Percentiles rank a stretch among this genome's conserved stretches.
phyloP scores from a whole-genome alignment of 2,113 vertebrate genomes.

The Hydrochoerus hydrochaeris region DNA sequence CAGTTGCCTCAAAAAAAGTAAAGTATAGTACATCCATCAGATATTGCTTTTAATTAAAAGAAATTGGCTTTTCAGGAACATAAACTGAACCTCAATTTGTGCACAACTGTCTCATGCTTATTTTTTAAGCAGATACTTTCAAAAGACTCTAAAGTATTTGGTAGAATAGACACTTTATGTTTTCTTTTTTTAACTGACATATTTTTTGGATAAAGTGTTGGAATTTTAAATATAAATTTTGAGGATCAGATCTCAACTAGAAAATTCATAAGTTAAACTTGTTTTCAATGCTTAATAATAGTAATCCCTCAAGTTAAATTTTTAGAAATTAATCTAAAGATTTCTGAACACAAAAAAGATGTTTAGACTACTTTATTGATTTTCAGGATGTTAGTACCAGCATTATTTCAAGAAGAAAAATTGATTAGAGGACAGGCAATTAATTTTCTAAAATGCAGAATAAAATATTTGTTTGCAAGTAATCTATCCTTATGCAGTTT shows the following conservation, averaged over 20 bases:
- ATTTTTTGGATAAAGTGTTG: neutral
- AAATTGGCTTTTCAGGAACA: neutral
- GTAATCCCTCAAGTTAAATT: slow-evolving; percentile 20
- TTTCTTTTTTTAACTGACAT: neutral
- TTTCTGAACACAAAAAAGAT: neutral
- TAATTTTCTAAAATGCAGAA: slow-evolving; percentile 24
- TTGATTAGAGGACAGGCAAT: neutral
- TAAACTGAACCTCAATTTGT: neutral
- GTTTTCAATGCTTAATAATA: neutral
- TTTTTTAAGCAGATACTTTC: slow-evolving; percentile 7
- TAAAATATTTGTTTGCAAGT: neutral
- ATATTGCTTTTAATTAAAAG: slow-evolving; percentile 28
- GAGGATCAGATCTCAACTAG: neutral
- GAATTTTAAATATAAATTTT: slow-evolving; percentile 23
- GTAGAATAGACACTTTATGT: neutral
- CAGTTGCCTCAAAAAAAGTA: neutral
- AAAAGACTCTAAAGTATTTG: neutral
- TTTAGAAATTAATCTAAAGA: slow-evolving; percentile 29
- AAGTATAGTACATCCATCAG: neutral
- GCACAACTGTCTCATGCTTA: slow-evolving; percentile 1
- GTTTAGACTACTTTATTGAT: neutral
- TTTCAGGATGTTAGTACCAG: neutral
- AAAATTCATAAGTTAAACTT: neutral
- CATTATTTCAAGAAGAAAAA: slow-evolving; percentile 11
- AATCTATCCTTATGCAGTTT: neutral